phyloP scores from a whole-genome alignment of 2,113 vertebrate species.

The Cyprinodon variegatus region DNA sequence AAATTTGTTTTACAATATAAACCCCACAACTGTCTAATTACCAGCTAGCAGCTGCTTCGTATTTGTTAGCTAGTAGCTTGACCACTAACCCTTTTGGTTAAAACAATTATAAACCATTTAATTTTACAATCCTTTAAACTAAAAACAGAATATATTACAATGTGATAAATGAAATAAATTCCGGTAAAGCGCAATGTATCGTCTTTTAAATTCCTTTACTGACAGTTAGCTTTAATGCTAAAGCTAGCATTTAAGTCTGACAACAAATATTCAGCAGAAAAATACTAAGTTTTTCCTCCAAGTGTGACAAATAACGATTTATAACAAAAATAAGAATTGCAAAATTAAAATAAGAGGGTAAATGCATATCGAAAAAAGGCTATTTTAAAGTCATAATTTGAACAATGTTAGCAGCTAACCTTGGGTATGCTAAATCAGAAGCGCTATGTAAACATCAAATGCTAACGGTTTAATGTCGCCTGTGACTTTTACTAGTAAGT shows the following conservation, averaged over 20 bases:
- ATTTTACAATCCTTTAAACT: background rate
- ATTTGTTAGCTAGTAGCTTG: constrained; percentile 13
- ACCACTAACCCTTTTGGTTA: constrained; percentile 8
- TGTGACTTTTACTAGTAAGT: background rate
- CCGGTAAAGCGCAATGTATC: background rate
- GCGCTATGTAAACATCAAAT: constrained; percentile 61
- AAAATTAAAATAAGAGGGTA: background rate
- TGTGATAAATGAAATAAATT: background rate
- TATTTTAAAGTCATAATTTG: background rate
- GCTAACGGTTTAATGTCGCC: background rate
- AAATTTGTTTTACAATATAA: background rate
- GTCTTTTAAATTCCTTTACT: background rate
- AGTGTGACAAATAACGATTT: no score
- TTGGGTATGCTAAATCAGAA: constrained; percentile 45
- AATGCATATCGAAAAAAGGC: background rate
- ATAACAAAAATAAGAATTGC: background rate
- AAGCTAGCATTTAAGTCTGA: constrained; percentile 26
- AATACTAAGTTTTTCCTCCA: no score
- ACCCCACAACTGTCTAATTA: background rate
- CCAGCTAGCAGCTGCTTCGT: background rate
- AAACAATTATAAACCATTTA: background rate
- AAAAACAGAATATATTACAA: background rate
- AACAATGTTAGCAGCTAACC: background rate
- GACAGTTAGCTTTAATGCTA: constrained; percentile 47
- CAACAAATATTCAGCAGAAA: background rate